Conservation (phyloP, 2,113 vertebrate genomes). For the Melanerpes aurifrons region DNA sequence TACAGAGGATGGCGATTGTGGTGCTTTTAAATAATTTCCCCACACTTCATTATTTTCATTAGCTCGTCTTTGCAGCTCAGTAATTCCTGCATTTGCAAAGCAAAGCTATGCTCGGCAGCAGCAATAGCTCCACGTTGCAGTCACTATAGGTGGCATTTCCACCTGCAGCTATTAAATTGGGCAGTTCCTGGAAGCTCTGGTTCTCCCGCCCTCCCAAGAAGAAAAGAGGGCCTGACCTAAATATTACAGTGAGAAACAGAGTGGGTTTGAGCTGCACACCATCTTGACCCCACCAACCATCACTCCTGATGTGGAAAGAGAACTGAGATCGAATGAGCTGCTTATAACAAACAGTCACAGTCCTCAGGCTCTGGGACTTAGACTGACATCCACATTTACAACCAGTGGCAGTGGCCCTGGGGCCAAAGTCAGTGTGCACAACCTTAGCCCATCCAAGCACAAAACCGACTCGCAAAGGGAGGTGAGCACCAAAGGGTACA, state of each 20-base stretch:
- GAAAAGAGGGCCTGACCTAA: background rate
- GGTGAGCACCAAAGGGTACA: fast-evolving
- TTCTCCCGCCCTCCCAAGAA: background rate
- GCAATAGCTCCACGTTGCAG: background rate
- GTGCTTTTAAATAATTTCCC: background rate
- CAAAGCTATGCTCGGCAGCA: background rate
- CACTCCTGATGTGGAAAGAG: background rate
- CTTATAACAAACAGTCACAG: fast-evolving
- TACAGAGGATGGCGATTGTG: background rate
- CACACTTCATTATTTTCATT: background rate
- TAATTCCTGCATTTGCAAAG: background rate
- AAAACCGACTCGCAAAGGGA: fast-evolving
- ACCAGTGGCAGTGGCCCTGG: no score
- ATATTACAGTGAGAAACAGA: background rate
- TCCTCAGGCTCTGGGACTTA: background rate
- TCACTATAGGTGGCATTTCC: background rate
- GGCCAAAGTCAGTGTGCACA: background rate
- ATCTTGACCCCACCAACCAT: fast-evolving
- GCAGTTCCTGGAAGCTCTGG: background rate
- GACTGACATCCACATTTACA: background rate
- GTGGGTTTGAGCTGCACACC: background rate
- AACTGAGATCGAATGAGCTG: background rate
- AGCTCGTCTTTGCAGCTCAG: background rate
- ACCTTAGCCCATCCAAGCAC: background rate
- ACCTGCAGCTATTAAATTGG: background rate